A percentile compares a stretch with the other conserved stretches of the same genome.
phyloP scores from a whole-genome alignment of 2,797 vertebrate species.

The Sarcoramphus papa region DNA sequence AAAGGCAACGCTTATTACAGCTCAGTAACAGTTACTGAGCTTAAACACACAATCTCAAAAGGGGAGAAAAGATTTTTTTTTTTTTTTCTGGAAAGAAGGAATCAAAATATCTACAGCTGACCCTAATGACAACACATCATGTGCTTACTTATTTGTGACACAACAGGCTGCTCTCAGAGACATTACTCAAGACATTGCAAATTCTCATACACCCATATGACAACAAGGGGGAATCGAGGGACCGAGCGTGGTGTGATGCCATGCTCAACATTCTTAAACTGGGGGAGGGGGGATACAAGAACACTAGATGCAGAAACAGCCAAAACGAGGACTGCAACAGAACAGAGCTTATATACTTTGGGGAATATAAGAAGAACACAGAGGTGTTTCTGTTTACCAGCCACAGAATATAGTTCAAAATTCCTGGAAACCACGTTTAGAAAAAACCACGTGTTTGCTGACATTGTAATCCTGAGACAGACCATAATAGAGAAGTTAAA shows the following conservation, averaged over 20 bases:
- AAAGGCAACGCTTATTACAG: background rate
- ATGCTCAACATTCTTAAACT: background rate
- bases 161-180: background rate
- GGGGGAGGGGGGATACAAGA: background rate
- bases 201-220: background rate
- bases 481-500: background rate
- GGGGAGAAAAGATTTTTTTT: background rate
- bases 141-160: background rate
- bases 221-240: background rate
- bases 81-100: background rate
- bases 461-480: background rate
- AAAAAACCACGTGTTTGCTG: background rate
- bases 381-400: background rate
- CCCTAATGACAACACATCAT: background rate
- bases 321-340: background rate
- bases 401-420: background rate
- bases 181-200: background rate
- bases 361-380: background rate
- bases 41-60: background rate
- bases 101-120: background rate
- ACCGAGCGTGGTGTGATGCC: accelerated
- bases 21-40: background rate
- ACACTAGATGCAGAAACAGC: background rate
- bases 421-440: background rate
- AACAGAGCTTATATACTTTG: background rate